Conservation (phyloP, 1,140 invertebrate species). For the Procambarus clarkii region DNA sequence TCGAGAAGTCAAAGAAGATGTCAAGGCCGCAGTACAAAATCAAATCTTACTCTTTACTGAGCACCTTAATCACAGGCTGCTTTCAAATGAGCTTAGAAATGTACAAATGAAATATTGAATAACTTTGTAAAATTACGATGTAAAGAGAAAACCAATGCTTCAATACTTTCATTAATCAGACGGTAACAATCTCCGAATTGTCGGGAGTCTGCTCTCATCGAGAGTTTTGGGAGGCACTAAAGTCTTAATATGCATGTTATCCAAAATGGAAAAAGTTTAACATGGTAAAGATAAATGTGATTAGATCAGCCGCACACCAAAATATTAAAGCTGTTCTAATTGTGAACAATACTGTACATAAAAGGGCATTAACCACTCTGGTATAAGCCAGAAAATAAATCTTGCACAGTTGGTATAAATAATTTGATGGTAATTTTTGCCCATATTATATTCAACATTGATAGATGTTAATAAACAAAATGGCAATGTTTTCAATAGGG, state of each 20-base stretch:
- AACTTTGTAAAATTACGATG: too few species aligned
- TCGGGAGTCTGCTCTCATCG: too few species aligned
- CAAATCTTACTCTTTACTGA: not conserved
- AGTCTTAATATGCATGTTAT: too few species aligned
- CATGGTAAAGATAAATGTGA: too few species aligned
- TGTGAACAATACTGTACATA: not conserved
- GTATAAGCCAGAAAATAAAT: too few species aligned
- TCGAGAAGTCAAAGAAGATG: not conserved
- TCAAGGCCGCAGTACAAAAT: not conserved
- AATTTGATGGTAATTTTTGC: not conserved
- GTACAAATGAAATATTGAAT: too few species aligned
- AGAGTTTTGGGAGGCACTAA: too few species aligned
- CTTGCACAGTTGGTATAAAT: not conserved
- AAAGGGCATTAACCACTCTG: too few species aligned
- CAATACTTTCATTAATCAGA: too few species aligned
- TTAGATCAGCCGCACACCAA: not conserved
- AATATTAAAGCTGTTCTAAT: not conserved
- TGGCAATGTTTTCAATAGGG: not conserved
- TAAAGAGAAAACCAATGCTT: too few species aligned
- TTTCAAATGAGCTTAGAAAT: not conserved
- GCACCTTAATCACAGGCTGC: not conserved
- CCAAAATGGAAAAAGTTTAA: too few species aligned
- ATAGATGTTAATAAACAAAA: not conserved
- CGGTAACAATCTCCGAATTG: too few species aligned
- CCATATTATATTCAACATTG: not conserved